Percentiles rank a stretch among this genome's conserved stretches.
These are phyloP conservation scores for Calosoma granatense DNA, from an alignment of 1,140 invertebrate genomes.

Conservation along the genomic window DNA sequence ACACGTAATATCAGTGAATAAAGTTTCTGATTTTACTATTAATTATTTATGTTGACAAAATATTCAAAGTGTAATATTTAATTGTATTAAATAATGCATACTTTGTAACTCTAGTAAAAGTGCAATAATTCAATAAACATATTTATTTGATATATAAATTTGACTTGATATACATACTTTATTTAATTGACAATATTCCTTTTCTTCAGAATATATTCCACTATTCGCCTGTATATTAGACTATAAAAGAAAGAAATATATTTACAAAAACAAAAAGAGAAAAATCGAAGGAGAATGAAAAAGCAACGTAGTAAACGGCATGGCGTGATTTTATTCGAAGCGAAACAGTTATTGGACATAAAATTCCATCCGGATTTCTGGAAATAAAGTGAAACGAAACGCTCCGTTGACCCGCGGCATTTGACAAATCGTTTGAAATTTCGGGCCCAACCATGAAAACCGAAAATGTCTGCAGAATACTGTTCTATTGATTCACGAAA, in stretches of 20 bases:
- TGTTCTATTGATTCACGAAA: no score
- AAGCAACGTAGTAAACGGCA: no score
- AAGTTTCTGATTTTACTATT: background rate
- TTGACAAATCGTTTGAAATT: constrained; percentile 8
- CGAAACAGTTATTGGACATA: constrained; percentile 6
- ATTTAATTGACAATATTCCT: no score
- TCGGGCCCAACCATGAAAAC: background rate
- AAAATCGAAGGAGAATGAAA: no score
- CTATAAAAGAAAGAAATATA: no score
- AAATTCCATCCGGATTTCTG: background rate
- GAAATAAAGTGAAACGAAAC: constrained; percentile 4
- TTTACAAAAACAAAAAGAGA: no score
- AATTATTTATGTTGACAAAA: background rate
- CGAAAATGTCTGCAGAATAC: no score
- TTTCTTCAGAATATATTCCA: no score
- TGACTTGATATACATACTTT: no score
- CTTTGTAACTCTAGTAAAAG: background rate
- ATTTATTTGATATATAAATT: no score
- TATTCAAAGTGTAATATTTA: background rate
- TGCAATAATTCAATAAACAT: background rate
- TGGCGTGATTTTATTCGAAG: background rate
- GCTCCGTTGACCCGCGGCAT: background rate
- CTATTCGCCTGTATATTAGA: no score
- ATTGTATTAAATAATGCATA: background rate
- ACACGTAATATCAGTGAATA: background rate